Conservation (phyloP, 2,888 invertebrate genomes). For the Rotaria magnacalcarata region DNA sequence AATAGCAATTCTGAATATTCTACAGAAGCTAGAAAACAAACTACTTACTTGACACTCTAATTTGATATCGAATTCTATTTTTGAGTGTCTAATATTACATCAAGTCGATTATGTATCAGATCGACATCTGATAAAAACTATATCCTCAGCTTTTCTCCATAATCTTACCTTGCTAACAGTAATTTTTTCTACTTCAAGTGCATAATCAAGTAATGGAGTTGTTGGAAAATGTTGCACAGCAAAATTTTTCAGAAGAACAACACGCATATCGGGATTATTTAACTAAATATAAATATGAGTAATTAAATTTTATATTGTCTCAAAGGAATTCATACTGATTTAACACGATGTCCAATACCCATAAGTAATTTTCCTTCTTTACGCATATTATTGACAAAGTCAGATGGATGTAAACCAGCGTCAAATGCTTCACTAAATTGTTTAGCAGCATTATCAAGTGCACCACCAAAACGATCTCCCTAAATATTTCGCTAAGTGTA, state of each 20-base stretch:
- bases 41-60: not conserved
- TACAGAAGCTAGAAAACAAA: too few species aligned
- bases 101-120: not conserved
- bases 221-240: conserved; percentile 86
- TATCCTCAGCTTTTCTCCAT: not conserved
- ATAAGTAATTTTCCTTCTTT: conserved; percentile 95
- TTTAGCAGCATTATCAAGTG: conserved; percentile 90
- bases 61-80: not conserved
- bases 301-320: conserved; percentile 46
- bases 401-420: conserved; percentile 85
- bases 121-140: not conserved
- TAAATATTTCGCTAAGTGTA: conserved; percentile 54
- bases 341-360: conserved; percentile 90
- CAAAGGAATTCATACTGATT: conserved; percentile 63
- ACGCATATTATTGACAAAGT: conserved; percentile 94
- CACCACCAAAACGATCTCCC: conserved; percentile 98
- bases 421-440: conserved; percentile 96
- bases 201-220: conserved; percentile 87
- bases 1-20: too few species aligned
- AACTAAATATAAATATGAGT: conserved; percentile 63
- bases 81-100: too few species aligned
- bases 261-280: conserved; percentile 89
- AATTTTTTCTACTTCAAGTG: conserved; percentile 93
- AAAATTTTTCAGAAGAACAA: conserved; percentile 90
- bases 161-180: conserved; percentile 65